Conservation (phyloP, 2,888 invertebrate species). For the Brachyptera risi region DNA sequence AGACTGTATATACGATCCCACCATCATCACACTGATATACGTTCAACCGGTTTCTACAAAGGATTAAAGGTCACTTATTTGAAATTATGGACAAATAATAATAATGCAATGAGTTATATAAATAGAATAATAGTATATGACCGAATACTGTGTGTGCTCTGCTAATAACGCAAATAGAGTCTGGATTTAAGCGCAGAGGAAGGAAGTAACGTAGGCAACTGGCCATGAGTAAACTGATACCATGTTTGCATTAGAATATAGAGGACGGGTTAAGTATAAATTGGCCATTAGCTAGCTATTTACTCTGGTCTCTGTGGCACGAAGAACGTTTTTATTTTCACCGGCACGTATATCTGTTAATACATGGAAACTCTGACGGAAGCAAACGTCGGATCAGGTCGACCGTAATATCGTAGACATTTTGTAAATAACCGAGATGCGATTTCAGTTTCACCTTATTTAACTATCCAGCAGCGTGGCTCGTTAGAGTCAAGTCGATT, state of each 20-base stretch:
- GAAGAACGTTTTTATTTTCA: slow-evolving; percentile 17
- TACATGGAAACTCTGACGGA: slow-evolving; percentile 23
- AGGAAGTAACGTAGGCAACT: slow-evolving; percentile 22
- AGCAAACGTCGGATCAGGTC: slow-evolving; percentile 17
- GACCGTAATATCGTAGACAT: slow-evolving; percentile 29
- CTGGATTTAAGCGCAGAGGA: too few relatives aligned
- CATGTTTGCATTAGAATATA: slow-evolving; percentile 26
- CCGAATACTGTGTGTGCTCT: too few relatives aligned
- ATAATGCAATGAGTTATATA: too few relatives aligned
- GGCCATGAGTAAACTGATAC: slow-evolving; percentile 29
- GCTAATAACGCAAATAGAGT: too few relatives aligned
- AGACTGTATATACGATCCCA: too few relatives aligned
- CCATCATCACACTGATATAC: too few relatives aligned
- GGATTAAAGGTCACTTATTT: too few relatives aligned
- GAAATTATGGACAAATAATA: too few relatives aligned
- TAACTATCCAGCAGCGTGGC: too few relatives aligned
- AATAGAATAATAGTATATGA: too few relatives aligned
- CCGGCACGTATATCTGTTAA: slow-evolving; percentile 21
- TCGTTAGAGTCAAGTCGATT: neutral
- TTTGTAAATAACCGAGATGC: slow-evolving; percentile 30
- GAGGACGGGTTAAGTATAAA: slow-evolving; percentile 30
- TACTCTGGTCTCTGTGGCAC: slow-evolving; percentile 28
- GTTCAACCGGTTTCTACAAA: too few relatives aligned
- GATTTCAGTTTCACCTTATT: slow-evolving; percentile 20
- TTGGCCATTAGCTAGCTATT: slow-evolving; percentile 31